Evolutionary conservation across 37 sponge, comb jelly and placozoan genomes (phyloP), one percentile per base, ranked within the genome.

Genomic region (Spongilla lacustris): DNA sequence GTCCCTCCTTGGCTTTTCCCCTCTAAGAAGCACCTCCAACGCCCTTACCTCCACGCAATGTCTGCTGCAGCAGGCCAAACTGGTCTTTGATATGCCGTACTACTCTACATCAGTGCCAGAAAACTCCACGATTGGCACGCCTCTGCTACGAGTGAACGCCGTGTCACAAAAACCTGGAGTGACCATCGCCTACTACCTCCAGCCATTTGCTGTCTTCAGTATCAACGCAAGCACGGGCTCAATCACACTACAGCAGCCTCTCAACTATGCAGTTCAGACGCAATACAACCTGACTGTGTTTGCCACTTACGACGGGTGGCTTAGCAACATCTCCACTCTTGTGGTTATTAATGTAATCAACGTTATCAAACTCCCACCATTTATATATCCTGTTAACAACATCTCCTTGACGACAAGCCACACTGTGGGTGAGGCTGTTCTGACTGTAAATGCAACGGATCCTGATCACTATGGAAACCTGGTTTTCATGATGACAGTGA

Each of bases 1-100:
- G 17, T 26, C 79, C 36, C 80, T 75, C 34, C 69, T 35, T 17
- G 94, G 91, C 3, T 94, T 91, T 81, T 83, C 85, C 48, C 94
- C 94, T 76, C 84, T 91, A 31, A 34, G 32, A 35, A 66, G 58
- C 0, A 66, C 49, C 30, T 81, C 81, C 71, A 85, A 33, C 81
- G 26, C 83, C 24, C 80, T 90, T 6, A 79, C 92, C 5, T 32
- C 83, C 24, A 30, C 27, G 0, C 58, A 49, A 0, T 92, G 92
- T 30, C 68, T 78, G 36, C 28, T 82, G 1, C 78, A 31, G n/a
- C 32, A 21, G 27, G 35, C 33, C 24, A 83, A 79, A 25, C 66
- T 88, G 19, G 8, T 71, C 2, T 92, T 92, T 77, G 83, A 85
- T 34, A n/a, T 28, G 50, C 0, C 35, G 3, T 19, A 29, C 38